phyloP scores from a whole-genome alignment of 2,113 vertebrate species.

The Grallaria varia region DNA sequence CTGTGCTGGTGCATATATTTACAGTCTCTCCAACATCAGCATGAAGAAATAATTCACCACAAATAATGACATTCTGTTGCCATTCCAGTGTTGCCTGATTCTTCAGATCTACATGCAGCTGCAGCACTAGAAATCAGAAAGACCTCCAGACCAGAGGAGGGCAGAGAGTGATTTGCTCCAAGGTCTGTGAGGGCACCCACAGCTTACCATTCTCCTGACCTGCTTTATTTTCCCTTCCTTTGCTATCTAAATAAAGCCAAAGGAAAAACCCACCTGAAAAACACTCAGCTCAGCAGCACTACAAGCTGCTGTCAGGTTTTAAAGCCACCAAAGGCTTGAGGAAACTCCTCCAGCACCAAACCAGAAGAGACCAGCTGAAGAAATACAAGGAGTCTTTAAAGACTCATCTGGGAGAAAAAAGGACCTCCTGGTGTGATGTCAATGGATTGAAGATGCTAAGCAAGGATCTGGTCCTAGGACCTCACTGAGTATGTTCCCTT shows the following conservation, averaged over 20 bases:
- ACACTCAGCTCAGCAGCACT: not conserved
- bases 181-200: not conserved
- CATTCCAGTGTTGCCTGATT: conserved; percentile 22
- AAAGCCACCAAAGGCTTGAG: not conserved
- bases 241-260: not conserved
- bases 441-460: not conserved
- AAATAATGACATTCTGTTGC: conserved; percentile 18
- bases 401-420: not conserved
- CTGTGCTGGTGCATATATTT: not conserved
- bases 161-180: not conserved
- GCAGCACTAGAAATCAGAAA: not conserved
- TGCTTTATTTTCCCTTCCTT: not conserved
- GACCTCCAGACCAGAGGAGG: not conserved
- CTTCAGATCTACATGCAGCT: not conserved
- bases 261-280: not conserved
- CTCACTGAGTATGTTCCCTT: not conserved
- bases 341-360: not conserved
- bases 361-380: not conserved
- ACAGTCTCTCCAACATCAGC: not conserved
- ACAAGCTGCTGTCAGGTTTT: not conserved
- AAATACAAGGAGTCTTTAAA: not conserved
- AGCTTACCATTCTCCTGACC: not conserved
- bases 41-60: conserved; percentile 12
- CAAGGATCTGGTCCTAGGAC: not conserved
- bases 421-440: not conserved